A percentile compares a stretch with the other conserved stretches of the same genome.
phyloP scores from a whole-genome alignment of 2,888 invertebrate genomes.

The Apamea monoglypha region DNA sequence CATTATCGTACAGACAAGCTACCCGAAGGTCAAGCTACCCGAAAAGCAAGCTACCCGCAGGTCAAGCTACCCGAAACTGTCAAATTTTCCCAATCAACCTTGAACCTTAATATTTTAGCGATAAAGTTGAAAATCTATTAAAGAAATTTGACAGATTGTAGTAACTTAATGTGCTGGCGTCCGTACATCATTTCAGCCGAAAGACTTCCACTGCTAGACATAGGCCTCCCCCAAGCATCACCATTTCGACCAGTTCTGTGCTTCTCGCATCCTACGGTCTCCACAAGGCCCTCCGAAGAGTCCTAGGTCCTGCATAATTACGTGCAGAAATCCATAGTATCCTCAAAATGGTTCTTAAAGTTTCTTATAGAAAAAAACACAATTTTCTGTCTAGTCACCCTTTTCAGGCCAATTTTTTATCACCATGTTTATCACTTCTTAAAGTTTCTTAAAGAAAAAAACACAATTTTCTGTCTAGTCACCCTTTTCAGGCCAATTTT shows the following conservation, averaged over 20 bases:
- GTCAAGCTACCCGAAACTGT: no score
- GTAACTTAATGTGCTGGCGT: no score
- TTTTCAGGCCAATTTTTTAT: neutral
- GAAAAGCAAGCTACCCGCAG: no score
- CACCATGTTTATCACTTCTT: neutral
- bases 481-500: neutral
- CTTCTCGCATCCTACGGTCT: neutral
- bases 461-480: neutral
- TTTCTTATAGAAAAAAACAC: neutral
- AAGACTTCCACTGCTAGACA: no score
- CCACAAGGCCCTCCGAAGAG: neutral
- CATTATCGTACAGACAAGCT: no score
- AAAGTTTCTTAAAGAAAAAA: neutral
- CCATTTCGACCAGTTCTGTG: neutral
- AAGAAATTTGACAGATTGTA: no score
- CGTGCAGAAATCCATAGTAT: neutral
- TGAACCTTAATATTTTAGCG: no score
- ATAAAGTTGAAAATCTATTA: no score
- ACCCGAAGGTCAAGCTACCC: no score
- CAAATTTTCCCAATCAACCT: no score
- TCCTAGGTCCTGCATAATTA: neutral
- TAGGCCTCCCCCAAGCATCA: no score
- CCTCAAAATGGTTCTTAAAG: neutral
- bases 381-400: neutral
- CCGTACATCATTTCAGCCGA: neutral